Evolutionary conservation across 2,113 vertebrate species (phyloP), one percentile per base, ranked within the genome.

Genomic region (Sceloporus undulatus): DNA sequence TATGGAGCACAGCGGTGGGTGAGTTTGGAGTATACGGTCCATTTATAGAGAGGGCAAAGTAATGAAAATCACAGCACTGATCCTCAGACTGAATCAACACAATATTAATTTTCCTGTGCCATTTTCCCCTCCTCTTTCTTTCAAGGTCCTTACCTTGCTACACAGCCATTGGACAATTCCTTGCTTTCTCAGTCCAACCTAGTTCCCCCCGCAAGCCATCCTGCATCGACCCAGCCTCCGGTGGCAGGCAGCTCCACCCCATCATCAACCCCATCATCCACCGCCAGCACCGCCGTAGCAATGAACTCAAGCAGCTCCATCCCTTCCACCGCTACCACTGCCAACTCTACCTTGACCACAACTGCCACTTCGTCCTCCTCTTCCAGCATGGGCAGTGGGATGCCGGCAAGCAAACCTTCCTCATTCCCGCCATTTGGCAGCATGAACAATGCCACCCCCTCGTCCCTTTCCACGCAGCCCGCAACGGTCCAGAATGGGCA

Each of bases 121-220:
- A 23, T 40, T 79, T 4, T 6, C 79, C n/a, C n/a, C 70, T 29
- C 38, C 3, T 18, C 21, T 0, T 0, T 2, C 34, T 68, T 42
- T 1, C 11, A 66, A 99, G 99, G 98, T 97, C 99, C 99, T 87
- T 99, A 99, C 92, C 99, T 99, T 94, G 98, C 99, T 91, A 98
- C 98, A 65, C 99, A 99, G 96, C 96, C 98, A n/a, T 94, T 99
- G 96, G 98, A 99, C 95, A 96, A 97, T 91, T 98, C 98, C 82
- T 97, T 99, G 70, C 98, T 99, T 90, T 97, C 96, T 62, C 99
- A 99, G 94, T 98, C 98, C 91, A 98, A 95, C 90, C 97, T 98
- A 90, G 90, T 96, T 68, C 91, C 97, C 85, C 92, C 96, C 85
- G n/a, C 95, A 92, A 98, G 92, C 95, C 98, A 98, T 90, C 93